phyloP scores from a whole-genome alignment of 2,888 invertebrate species.

The Eustalomyia histrio region DNA sequence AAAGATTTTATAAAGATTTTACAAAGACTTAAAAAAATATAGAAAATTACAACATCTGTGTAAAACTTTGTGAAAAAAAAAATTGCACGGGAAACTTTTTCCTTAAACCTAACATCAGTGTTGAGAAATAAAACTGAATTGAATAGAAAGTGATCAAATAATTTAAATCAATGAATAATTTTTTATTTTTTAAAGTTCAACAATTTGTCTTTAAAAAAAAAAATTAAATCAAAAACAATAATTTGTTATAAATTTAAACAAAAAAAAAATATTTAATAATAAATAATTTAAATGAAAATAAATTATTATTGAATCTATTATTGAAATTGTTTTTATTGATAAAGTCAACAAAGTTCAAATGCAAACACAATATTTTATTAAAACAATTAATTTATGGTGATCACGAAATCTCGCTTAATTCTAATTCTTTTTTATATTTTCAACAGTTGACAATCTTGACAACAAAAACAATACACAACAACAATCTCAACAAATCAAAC shows the following conservation, averaged over 20 bases:
- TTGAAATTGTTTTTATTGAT: constrained; percentile 57
- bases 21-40: no score
- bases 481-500: constrained; percentile 41
- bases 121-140: no score
- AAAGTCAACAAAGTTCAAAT: constrained; percentile 63
- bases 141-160: no score
- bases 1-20: not conserved
- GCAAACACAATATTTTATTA: constrained; percentile 60
- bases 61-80: no score
- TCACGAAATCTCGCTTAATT: constrained; percentile 65
- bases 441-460: constrained; percentile 2
- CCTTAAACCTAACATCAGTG: no score
- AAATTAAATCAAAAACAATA: not conserved
- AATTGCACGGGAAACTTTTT: no score
- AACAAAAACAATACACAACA: constrained; percentile 16
- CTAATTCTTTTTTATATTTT: constrained; percentile 31
- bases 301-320: constrained; percentile 57
- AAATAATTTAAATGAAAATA: constrained; percentile 35
- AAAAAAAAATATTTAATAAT: constrained; percentile 6
- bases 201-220: no score
- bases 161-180: no score
- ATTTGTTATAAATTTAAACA: constrained; percentile 14
- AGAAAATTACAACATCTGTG: no score
- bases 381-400: constrained; percentile 68
- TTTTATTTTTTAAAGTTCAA: no score